Evolutionary conservation across 2,888 invertebrate genomes (phyloP).

Genomic region (Rhodophaea formosa): DNA sequence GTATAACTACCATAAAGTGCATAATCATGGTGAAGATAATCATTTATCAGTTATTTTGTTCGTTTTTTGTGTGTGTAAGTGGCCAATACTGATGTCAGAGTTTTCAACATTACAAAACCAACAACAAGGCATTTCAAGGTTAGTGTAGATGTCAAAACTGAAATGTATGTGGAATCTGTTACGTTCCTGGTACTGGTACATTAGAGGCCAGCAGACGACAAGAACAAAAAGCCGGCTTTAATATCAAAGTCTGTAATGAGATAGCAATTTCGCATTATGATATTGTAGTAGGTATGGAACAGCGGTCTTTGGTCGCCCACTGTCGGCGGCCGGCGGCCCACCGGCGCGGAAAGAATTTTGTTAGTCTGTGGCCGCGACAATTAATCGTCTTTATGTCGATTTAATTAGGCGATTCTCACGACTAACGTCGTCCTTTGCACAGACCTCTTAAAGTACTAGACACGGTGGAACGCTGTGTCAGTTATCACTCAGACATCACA

Average conservation of each 20-base stretch:
- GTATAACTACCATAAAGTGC: not conserved
- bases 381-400: conserved; percentile 15
- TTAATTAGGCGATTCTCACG: conserved; percentile 16
- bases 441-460: not conserved
- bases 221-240: not conserved
- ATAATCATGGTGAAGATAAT: no score
- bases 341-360: not conserved
- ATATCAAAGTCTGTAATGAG: conserved; percentile 1
- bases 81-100: no score
- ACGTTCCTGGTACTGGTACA: no score
- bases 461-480: not conserved
- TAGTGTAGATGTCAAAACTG: no score
- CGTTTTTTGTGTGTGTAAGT: no score
- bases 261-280: not conserved
- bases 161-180: no score
- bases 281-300: not conserved
- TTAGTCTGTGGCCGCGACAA: conserved; percentile 8
- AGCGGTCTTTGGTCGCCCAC: not conserved
- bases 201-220: not conserved
- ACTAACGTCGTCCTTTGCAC: conserved; percentile 5
- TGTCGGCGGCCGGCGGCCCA: conserved; percentile 1
- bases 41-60: no score
- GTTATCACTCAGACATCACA: not conserved
- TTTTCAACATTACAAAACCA: no score
- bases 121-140: no score